These are phyloP conservation scores for Julus scanicus DNA, from an alignment of 2,888 invertebrate species.

Conservation along the genomic window DNA sequence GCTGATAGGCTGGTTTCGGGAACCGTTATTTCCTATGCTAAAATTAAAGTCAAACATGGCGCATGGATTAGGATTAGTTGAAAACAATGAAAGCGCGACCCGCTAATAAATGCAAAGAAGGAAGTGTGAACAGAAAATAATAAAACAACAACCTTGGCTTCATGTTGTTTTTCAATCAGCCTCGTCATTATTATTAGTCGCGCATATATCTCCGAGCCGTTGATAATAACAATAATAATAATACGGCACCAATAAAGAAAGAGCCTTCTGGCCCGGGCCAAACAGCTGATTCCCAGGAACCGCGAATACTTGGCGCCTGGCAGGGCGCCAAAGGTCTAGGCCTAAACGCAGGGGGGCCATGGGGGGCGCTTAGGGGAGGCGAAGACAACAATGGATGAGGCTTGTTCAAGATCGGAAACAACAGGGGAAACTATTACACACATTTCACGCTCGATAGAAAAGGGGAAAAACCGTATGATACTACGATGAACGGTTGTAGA, in stretches of 20 bases:
- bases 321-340: neutral
- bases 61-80: neutral
- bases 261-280: neutral
- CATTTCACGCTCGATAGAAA: no score
- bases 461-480: no score
- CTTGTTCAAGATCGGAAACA: neutral
- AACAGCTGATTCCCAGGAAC: constrained; percentile 33
- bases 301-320: constrained; percentile 5
- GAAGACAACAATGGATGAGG: neutral
- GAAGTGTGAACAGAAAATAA: neutral
- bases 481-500: no score
- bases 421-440: neutral
- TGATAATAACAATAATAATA: constrained; percentile 20
- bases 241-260: neutral
- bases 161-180: neutral
- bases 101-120: neutral
- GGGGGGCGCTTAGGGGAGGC: neutral
- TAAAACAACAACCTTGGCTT: neutral
- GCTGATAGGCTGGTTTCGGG: neutral
- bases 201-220: constrained; percentile 5
- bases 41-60: no score
- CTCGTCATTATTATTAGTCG: constrained; percentile 33
- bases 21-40: no score
- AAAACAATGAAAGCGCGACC: neutral
- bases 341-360: neutral